These are phyloP conservation scores for Pyrgus malvae DNA, from an alignment of 2,888 invertebrate genomes.

Conservation along the genomic window DNA sequence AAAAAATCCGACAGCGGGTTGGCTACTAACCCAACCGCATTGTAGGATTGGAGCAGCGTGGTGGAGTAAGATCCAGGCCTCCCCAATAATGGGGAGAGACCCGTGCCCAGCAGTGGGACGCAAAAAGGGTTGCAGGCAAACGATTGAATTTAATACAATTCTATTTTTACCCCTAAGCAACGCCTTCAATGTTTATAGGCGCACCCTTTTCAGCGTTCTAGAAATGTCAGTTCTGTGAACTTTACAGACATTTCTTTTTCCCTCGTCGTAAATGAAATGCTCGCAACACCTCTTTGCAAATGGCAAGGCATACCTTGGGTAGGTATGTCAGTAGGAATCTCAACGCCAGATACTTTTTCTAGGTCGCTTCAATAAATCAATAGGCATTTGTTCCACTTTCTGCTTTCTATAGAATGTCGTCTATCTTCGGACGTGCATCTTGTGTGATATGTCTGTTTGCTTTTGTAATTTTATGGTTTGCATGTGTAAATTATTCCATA, in stretches of 20 bases:
- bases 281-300: background rate
- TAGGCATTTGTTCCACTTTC: conserved; percentile 18
- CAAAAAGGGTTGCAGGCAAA: no score
- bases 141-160: no score
- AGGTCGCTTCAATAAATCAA: conserved; percentile 21
- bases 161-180: background rate
- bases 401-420: conserved; percentile 12
- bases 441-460: background rate
- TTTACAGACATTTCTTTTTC: conserved; percentile 26
- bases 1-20: no score
- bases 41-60: no score
- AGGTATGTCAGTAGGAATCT: background rate
- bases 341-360: conserved; percentile 10
- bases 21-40: no score
- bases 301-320: background rate
- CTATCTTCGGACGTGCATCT: background rate
- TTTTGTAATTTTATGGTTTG: no score
- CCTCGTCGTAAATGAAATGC: conserved; percentile 16
- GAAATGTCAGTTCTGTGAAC: conserved; percentile 39
- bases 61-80: no score
- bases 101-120: no score
- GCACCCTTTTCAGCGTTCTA: conserved; percentile 13
- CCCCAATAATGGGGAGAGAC: no score
- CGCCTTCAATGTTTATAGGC: background rate
- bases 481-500: no score